Conservation (phyloP, 2,113 vertebrate genomes). For the Vulpes vulpes region DNA sequence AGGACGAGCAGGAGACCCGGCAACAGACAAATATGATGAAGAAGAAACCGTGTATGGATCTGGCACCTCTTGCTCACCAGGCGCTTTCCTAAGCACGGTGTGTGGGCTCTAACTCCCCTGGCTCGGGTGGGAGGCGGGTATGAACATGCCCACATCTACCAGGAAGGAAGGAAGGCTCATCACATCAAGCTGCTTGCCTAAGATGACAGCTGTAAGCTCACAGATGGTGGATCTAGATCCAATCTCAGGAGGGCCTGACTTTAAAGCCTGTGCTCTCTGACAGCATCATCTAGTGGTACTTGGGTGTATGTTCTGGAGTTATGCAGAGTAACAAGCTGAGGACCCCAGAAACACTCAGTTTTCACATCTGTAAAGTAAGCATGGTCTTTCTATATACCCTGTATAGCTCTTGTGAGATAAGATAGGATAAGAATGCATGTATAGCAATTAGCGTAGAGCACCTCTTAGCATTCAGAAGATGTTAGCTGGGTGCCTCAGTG, state of each 20-base stretch:
- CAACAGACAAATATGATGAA: neutral
- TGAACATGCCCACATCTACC: neutral
- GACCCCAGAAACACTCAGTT: neutral
- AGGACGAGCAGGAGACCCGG: neutral
- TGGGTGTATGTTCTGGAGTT: neutral
- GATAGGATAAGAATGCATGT: neutral
- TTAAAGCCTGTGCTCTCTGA: neutral
- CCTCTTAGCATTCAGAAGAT: neutral
- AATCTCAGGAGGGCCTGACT: accelerated
- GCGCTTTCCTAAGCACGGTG: accelerated
- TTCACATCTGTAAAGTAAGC: neutral
- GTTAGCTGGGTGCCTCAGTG: neutral
- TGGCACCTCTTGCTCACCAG: accelerated
- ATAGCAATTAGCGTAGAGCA: neutral
- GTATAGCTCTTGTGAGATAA: neutral
- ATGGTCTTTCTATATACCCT: neutral
- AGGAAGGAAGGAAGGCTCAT: neutral
- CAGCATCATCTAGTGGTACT: accelerated
- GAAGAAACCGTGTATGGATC: neutral
- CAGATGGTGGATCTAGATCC: neutral
- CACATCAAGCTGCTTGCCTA: neutral
- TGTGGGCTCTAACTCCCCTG: accelerated
- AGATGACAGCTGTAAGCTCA: accelerated
- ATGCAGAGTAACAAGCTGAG: neutral
- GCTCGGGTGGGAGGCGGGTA: neutral